Conservation (phyloP, 2,888 invertebrate species). For the Choreutis nemorana region DNA sequence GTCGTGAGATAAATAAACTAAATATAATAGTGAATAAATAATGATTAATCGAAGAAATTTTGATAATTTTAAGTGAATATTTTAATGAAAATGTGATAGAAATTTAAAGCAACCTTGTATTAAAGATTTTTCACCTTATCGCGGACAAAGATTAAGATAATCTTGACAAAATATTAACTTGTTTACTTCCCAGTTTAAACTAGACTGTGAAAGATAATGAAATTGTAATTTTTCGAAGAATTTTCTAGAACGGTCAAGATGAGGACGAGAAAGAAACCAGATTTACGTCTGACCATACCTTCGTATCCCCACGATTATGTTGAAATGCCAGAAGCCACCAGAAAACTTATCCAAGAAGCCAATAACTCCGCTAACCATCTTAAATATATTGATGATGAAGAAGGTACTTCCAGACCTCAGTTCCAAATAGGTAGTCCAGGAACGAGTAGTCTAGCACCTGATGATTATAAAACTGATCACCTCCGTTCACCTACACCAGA, state of each 20-base stretch:
- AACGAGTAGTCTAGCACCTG: constrained; percentile 3
- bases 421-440: constrained; percentile 13
- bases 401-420: constrained; percentile 7
- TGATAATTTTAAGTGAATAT: too few relatives aligned
- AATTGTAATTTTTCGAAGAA: constrained; percentile 5
- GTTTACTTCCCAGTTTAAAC: too few relatives aligned
- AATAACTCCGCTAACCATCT: constrained; percentile 19
- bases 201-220: too few relatives aligned
- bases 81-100: too few relatives aligned
- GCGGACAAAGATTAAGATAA: too few relatives aligned
- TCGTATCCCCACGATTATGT: constrained; percentile 47
- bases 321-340: constrained; percentile 41
- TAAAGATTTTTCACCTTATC: too few relatives aligned
- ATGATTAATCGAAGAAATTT: too few relatives aligned
- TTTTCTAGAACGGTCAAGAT: constrained; percentile 16
- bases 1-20: too few relatives aligned
- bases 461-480: constrained; percentile 13
- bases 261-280: constrained; percentile 42
- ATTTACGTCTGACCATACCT: constrained; percentile 39
- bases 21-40: too few relatives aligned
- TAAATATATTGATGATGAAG: constrained; percentile 25
- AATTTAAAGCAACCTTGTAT: too few relatives aligned
- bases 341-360: constrained; percentile 24
- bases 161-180: too few relatives aligned
- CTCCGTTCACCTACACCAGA: constrained; percentile 33